Evolutionary conservation across 1,140 invertebrate species (phyloP), one percentile per base, ranked within the genome.

Genomic region (Brachionus angularis): DNA sequence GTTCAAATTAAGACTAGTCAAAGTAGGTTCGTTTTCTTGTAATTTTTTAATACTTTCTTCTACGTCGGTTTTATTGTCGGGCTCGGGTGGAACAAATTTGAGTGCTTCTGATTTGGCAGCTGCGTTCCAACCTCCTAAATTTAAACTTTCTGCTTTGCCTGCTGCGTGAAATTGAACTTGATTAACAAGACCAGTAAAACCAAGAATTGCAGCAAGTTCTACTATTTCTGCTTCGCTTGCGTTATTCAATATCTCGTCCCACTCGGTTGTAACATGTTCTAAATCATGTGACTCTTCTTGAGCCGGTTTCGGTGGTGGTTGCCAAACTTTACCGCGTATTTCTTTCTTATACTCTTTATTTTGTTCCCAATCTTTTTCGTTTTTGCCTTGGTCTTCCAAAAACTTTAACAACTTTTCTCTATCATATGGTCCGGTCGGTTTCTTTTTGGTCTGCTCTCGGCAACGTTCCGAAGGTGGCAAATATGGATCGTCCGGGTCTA

Each of bases 121-220:
- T 75, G 91, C 55, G 29, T 62, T 72, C 71, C 71, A 72, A 4
- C 55, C 71, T 49, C 53, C 44, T 21, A 18, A 53, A 33, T 8
- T 42, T 12, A 47, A n/a, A 42, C 12, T 33, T 7, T 67, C 62
- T 33, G 14, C 34, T 52, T 61, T 72, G 14, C 49, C 36, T 42
- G 94, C 96, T 58, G 94, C 93, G 83, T 98, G 93, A 82, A 96
- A 99, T 82, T 99, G 96, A 80, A 96, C 93, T 85, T 98, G 96
- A 83, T 97, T 98, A 88, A 99, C 91, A 91, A 98, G 96, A 55
- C 94, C 97, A 83, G 98, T 95, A 85, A 99, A 96, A 76, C 96
- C 96, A 73, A 98, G 85, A 82, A 97, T 96, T 84, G 93, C 94
- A 78, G 96, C 96, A 76, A 99, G 86, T 85, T 99, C 96, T 75